Evolutionary conservation across 2,113 vertebrate species (phyloP).

Genomic region (Psilopsiagon aymara): DNA sequence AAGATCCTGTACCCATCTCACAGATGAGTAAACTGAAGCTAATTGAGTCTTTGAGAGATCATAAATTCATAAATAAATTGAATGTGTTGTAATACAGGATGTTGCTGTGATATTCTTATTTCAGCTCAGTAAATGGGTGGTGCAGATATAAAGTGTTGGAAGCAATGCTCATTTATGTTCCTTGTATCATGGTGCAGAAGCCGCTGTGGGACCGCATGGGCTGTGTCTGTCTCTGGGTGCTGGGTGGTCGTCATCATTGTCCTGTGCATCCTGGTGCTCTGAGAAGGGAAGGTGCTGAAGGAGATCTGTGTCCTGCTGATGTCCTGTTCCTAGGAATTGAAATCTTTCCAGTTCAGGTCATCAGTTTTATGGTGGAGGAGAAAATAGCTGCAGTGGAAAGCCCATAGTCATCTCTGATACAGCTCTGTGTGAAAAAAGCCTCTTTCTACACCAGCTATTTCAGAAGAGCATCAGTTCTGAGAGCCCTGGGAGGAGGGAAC

Average conservation of each 20-base stretch:
- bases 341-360: not conserved
- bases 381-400: not conserved
- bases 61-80: constrained; percentile 32
- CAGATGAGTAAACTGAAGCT: constrained; percentile 38
- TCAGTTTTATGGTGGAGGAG: not conserved
- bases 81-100: not conserved
- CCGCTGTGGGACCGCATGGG: accelerated
- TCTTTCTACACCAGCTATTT: not conserved
- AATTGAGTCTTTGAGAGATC: constrained; percentile 31
- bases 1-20: not conserved
- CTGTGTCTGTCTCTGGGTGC: not conserved
- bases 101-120: not conserved
- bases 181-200: not conserved
- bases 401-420: not conserved
- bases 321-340: not conserved
- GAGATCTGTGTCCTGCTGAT: not conserved
- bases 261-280: accelerated
- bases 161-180: not conserved
- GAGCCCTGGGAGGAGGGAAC: not conserved
- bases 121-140: not conserved
- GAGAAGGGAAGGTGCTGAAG: not conserved
- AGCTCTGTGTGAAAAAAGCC: accelerated
- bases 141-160: accelerated
- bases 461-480: not conserved
- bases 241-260: not conserved